A percentile compares a stretch with the other conserved stretches of the same genome.
Conservation (phyloP, 2,888 invertebrate genomes). For the Trissoscelio sp. region DNA sequence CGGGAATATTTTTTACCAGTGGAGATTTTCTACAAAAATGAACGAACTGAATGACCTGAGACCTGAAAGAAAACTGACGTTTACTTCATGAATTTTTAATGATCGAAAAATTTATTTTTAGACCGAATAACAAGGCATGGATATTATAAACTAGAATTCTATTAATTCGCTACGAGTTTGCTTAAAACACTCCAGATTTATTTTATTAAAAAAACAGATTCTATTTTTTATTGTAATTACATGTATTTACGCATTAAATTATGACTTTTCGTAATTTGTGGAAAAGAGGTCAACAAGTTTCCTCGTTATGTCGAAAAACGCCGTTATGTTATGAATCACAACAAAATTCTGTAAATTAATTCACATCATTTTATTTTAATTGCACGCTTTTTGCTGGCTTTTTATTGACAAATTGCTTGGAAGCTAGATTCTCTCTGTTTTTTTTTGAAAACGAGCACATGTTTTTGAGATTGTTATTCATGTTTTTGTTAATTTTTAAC, state of each 20-base stretch:
- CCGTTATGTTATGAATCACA: conserved; percentile 72
- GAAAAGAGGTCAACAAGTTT: conserved; percentile 42
- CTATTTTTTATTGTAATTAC: no score
- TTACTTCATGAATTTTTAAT: background rate
- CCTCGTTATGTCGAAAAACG: conserved; percentile 25
- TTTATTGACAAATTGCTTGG: background rate
- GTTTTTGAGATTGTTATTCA: background rate
- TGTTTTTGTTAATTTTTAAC: no score
- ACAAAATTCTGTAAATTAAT: conserved; percentile 37
- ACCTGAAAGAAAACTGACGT: background rate
- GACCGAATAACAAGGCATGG: no score
- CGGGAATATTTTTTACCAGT: no score
- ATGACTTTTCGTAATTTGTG: background rate
- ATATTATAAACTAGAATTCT: no score
- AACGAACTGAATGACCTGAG: no score
- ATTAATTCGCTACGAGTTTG: no score
- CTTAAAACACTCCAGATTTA: no score
- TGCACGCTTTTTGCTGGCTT: background rate
- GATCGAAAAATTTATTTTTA: background rate
- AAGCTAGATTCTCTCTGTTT: background rate
- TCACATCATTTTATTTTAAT: conserved; percentile 20
- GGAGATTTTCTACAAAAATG: no score
- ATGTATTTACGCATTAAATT: no score
- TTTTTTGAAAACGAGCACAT: background rate
- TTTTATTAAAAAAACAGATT: background rate